Conservation (phyloP, 1,140 invertebrate genomes). For the Macrobrachium rosenbergii region DNA sequence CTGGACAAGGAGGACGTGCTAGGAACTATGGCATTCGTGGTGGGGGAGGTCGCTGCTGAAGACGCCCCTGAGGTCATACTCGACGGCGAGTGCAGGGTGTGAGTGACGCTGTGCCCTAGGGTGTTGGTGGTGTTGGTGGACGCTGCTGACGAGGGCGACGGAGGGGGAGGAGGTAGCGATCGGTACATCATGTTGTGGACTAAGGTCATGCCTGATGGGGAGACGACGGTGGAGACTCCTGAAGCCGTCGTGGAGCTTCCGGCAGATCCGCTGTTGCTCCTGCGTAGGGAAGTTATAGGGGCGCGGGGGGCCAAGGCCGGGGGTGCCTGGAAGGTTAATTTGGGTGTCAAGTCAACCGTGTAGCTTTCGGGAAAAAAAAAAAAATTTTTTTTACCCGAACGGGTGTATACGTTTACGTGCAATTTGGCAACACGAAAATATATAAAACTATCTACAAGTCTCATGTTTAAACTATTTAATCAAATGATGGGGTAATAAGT, state of each 20-base stretch:
- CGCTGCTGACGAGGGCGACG: too few relatives aligned
- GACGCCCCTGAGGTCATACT: too few relatives aligned
- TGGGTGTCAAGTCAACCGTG: neutral
- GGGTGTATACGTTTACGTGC: too few relatives aligned
- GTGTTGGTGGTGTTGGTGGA: too few relatives aligned
- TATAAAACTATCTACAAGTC: too few relatives aligned
- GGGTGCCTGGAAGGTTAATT: constrained; percentile 3
- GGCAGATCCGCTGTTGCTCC: constrained; percentile 15
- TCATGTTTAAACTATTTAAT: too few relatives aligned
- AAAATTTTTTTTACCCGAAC: neutral
- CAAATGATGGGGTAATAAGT: too few relatives aligned
- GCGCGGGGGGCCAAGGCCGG: constrained; percentile 43
- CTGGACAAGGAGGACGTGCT: neutral
- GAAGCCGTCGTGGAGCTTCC: neutral
- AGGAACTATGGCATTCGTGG: too few relatives aligned
- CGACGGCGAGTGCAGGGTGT: neutral
- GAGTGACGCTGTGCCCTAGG: neutral
- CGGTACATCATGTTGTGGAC: constrained; percentile 58
- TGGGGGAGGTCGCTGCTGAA: too few relatives aligned
- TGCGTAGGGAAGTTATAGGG: constrained; percentile 5
- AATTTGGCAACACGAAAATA: too few relatives aligned
- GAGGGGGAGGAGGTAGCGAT: constrained; percentile 38
- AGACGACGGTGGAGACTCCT: constrained; percentile 7
- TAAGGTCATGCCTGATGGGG: constrained; percentile 34
- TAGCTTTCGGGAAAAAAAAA: neutral